Evolutionary conservation across 2,113 vertebrate genomes (phyloP).

Genomic region (Petroica traversi): DNA sequence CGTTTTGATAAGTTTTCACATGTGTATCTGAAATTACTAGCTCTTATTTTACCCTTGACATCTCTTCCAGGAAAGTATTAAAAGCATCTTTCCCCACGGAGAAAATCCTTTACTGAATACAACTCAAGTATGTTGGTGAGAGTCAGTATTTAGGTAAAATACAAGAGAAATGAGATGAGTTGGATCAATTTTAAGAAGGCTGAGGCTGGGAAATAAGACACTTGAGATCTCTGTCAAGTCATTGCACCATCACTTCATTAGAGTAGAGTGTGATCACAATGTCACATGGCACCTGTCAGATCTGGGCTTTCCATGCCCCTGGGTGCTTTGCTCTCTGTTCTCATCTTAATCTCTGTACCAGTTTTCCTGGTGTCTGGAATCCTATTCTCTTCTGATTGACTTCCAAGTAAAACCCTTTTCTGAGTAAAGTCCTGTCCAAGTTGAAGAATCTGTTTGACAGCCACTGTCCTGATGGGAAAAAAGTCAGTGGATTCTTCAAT

Average conservation of each 20-base stretch:
- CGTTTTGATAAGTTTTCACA: neutral
- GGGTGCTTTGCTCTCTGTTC: neutral
- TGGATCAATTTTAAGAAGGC: neutral
- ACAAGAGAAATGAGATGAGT: neutral
- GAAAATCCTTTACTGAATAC: neutral
- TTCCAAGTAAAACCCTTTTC: neutral
- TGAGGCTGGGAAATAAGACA: neutral
- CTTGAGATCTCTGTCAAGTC: neutral
- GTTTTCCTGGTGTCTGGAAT: neutral
- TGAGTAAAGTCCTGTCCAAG: neutral
- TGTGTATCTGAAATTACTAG: neutral
- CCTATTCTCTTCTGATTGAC: neutral
- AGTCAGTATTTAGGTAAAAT: neutral
- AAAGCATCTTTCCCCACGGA: neutral
- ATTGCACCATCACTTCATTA: neutral
- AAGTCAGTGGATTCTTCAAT: neutral
- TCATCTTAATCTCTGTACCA: neutral
- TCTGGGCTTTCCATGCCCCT: neutral
- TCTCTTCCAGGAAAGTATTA: neutral
- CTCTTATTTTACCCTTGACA: neutral
- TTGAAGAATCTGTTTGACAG: neutral
- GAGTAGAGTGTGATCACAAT: neutral
- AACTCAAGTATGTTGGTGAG: neutral
- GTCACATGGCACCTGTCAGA: neutral
- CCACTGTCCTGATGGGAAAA: neutral